Base-by-base conservation (phyloP, 2,888 invertebrate species). In the Ectropis crepuscularia region DNA sequence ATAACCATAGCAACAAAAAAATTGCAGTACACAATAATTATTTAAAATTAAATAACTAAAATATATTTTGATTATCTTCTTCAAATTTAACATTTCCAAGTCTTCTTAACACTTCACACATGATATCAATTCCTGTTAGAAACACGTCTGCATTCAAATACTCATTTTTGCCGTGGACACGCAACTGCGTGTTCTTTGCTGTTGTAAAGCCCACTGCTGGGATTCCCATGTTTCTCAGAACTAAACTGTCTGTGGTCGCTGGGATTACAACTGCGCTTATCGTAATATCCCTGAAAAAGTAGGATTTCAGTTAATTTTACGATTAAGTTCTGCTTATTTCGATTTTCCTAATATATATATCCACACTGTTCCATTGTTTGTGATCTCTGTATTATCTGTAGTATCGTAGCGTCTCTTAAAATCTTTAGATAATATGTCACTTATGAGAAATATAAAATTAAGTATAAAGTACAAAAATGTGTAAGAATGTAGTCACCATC, bases 101-200 rank as follows among this genome's bases (percentile, higher is more conserved):
- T 10, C 41, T 55, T 57, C 45, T 16, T 4, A 55, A 16, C 38
- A 55, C 28, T 47, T 47, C 55, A 9, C 47, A 47, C 47, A 55
- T 55, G 6, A 55, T 55, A 5, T 47, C 41, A 42, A 61, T 46
- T 9, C 37, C 49, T 61, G 9, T 11, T 12, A 61, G 37, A 41
- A 59, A 57, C n/a, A 47, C 93, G 10, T 49, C 57, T 43, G 50
- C 12, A n/a, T 51, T 45, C 39, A 51, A 45, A 47, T 47, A 55
- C 39, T 55, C 55, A 28, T 55, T 39, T n/a, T 16, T 39, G 10
- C 28, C 47, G 12, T 55, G 55, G 5, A 38, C 9, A 6, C 45
- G 38, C 39, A 47, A 0, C 16, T 16, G 11, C 4, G 55, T 55
- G 7, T 47, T 16, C 11, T 16, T 39, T 6, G 10, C 11, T 8